A percentile compares a stretch with the other conserved stretches of the same genome.
Evolutionary conservation across 2,888 invertebrate species (phyloP).

Genomic region (Ennomos fuscantarius): DNA sequence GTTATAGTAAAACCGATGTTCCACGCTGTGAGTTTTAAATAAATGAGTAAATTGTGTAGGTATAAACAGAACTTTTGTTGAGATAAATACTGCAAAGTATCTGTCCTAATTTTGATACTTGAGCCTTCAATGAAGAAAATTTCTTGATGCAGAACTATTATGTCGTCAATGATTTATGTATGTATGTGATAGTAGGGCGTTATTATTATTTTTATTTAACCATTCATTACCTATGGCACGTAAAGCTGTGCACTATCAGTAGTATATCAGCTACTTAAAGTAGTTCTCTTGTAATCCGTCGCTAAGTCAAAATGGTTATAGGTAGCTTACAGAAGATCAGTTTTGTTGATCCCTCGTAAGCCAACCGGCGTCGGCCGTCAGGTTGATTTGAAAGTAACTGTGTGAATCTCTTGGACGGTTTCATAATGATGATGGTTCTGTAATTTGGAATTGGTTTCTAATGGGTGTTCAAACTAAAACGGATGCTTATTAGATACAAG

Average conservation of each 20-base stretch:
- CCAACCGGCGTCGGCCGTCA: constrained; percentile 19
- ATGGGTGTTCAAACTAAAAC: constrained; percentile 21
- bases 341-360: constrained; percentile 25
- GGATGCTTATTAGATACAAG: constrained; percentile 20
- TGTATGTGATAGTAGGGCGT: too few relatives aligned
- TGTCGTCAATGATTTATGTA: too few relatives aligned
- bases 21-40: too few relatives aligned
- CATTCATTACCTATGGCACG: too few relatives aligned
- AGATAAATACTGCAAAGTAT: too few relatives aligned
- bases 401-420: constrained; percentile 21
- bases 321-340: constrained; percentile 25
- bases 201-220: too few relatives aligned
- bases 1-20: constrained; percentile 1
- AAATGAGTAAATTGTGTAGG: too few relatives aligned
- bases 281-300: constrained; percentile 4
- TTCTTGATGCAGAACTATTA: too few relatives aligned
- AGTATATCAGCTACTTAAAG: not conserved
- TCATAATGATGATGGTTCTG: constrained; percentile 19
- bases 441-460: constrained; percentile 24
- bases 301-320: constrained; percentile 10
- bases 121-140: too few relatives aligned
- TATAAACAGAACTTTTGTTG: too few relatives aligned
- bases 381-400: constrained; percentile 23
- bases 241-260: too few relatives aligned
- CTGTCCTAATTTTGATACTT: too few relatives aligned